Evolutionary conservation across 2,113 vertebrate genomes (phyloP).

Genomic region (Calidris pygmaea): DNA sequence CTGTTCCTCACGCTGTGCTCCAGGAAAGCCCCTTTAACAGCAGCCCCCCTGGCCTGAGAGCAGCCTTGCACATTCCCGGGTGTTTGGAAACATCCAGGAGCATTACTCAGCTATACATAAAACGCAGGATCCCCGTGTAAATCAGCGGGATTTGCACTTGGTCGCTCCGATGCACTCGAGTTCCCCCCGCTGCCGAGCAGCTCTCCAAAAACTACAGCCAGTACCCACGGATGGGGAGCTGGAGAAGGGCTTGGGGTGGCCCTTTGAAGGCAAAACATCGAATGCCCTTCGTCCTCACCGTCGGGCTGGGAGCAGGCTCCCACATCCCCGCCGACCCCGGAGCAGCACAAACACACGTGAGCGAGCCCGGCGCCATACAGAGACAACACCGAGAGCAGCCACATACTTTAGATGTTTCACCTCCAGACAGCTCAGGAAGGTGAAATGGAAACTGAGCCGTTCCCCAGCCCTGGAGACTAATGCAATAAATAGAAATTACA

Average conservation of each 20-base stretch:
- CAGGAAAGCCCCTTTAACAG: not conserved
- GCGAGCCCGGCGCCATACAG: fast-evolving
- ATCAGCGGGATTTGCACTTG: not conserved
- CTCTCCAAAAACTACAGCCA: not conserved
- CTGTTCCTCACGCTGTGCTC: not conserved
- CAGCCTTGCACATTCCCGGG: not conserved
- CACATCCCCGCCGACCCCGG: fast-evolving
- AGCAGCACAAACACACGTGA: not conserved
- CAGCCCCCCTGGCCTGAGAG: not conserved
- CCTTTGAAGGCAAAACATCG: not conserved
- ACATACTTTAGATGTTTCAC: not conserved
- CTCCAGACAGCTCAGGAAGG: not conserved
- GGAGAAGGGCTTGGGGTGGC: not conserved
- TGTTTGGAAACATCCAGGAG: not conserved
- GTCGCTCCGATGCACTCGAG: fast-evolving
- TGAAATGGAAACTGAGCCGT: not conserved
- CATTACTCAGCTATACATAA: not conserved
- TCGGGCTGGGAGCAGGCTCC: not conserved
- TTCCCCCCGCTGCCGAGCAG: not conserved
- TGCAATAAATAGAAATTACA: not conserved
- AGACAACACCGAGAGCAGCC: not conserved
- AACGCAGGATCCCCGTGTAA: fast-evolving
- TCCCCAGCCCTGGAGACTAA: not conserved
- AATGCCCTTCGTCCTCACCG: fast-evolving
- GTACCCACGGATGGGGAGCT: not conserved